These are phyloP conservation scores for Griposia aprilina DNA, from an alignment of 2,888 invertebrate species.

Conservation along the genomic window DNA sequence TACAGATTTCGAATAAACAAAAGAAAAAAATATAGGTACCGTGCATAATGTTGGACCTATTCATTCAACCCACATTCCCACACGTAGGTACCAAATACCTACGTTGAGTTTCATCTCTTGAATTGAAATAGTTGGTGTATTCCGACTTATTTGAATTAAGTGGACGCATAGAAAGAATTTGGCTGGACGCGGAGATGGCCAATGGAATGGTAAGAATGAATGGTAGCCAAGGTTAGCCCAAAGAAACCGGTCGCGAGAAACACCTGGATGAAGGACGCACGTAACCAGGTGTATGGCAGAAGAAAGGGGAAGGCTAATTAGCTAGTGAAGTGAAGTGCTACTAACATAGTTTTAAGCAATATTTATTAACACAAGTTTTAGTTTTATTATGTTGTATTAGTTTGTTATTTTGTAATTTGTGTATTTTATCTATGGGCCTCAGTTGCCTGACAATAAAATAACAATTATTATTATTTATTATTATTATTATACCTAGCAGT, in stretches of 20 bases:
- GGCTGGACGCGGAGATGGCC: background rate
- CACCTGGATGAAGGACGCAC: background rate
- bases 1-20: no score
- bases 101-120: conserved; percentile 14
- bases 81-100: conserved; percentile 19
- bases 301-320: background rate
- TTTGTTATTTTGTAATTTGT: no score
- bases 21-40: no score
- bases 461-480: no score
- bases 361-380: no score
- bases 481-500: no score
- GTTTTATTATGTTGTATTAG: no score
- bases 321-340: no score
- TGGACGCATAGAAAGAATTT: background rate
- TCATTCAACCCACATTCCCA: conserved; percentile 15
- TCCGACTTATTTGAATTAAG: conserved; percentile 16
- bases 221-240: background rate
- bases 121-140: conserved; percentile 28
- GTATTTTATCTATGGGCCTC: no score
- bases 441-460: no score
- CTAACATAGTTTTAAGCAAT: no score
- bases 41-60: background rate
- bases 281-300: background rate
- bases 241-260: background rate
- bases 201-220: background rate